These are phyloP conservation scores for Crenuchus spilurus DNA, from an alignment of 2,797 vertebrate genomes.

Conservation along the genomic window DNA sequence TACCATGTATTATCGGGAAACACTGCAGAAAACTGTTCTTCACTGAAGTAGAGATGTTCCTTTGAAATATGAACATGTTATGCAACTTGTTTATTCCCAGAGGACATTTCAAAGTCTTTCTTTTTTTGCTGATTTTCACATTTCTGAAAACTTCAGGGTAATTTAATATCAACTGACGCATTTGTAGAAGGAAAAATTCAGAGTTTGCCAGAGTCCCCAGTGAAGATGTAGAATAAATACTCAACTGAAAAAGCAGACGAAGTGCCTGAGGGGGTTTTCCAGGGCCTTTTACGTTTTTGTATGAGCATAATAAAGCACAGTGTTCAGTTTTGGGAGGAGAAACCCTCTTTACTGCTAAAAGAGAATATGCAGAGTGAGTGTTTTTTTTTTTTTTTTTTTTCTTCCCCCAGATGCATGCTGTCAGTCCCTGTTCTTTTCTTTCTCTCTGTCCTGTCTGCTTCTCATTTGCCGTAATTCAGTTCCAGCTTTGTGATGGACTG, in stretches of 20 bases:
- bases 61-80: slow-evolving; percentile 48
- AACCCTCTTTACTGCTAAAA: slow-evolving; percentile 10
- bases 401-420: background rate
- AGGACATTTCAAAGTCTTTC: slow-evolving; percentile 31
- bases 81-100: slow-evolving; percentile 60
- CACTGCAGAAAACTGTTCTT: background rate
- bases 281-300: slow-evolving; percentile 18
- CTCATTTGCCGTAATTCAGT: slow-evolving; percentile 52
- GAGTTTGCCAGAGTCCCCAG: background rate
- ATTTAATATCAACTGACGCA: slow-evolving; percentile 32
- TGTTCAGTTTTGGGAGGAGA: slow-evolving; percentile 37
- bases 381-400: too few species aligned
- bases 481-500: slow-evolving; percentile 46
- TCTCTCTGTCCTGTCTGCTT: slow-evolving; percentile 30
- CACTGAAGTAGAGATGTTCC: background rate
- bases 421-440: background rate
- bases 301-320: slow-evolving; percentile 40
- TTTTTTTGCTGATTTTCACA: slow-evolving; percentile 53
- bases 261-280: slow-evolving; percentile 54
- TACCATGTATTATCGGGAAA: background rate
- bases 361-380: slow-evolving; percentile 22
- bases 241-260: slow-evolving; percentile 19
- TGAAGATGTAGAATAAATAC: slow-evolving; percentile 43
- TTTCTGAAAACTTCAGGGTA: slow-evolving; percentile 48
- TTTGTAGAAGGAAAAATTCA: slow-evolving; percentile 1